A percentile compares a stretch with the other conserved stretches of the same genome.
These are phyloP conservation scores for Drosophila longiperda DNA, from an alignment of 2,888 invertebrate genomes.

Conservation along the genomic window DNA sequence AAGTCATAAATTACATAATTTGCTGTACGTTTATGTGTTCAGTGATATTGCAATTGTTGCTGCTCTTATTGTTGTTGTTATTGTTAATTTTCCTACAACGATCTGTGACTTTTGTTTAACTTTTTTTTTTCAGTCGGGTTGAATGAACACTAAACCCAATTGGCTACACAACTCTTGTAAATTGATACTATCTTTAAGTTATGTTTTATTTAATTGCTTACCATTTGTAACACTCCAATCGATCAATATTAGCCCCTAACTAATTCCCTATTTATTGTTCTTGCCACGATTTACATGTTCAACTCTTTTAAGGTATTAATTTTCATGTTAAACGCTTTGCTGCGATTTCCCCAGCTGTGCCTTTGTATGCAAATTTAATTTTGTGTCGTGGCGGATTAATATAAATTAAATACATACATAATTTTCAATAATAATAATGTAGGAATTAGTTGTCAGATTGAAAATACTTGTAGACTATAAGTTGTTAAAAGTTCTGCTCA, in stretches of 20 bases:
- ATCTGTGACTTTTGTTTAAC: conserved; percentile 48
- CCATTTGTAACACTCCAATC: conserved; percentile 38
- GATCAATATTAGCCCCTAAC: conserved; percentile 46
- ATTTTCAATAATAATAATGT: conserved; percentile 11
- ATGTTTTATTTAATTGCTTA: conserved; percentile 9
- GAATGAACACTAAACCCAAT: conserved; percentile 27
- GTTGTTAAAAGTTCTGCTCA: neutral
- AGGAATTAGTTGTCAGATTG: neutral
- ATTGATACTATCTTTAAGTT: conserved; percentile 15
- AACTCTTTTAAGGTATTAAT: conserved; percentile 55
- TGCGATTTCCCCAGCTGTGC: conserved; percentile 44
- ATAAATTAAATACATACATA: conserved; percentile 10
- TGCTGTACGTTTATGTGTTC: conserved; percentile 44
- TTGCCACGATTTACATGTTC: conserved; percentile 69
- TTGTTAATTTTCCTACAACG: neutral
- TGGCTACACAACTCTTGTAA: conserved; percentile 1
- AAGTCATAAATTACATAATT: conserved; percentile 73
- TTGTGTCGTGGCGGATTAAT: conserved; percentile 10
- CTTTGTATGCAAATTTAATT: conserved; percentile 68
- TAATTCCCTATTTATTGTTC: conserved; percentile 20
- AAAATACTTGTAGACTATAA: neutral
- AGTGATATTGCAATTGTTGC: conserved; percentile 42
- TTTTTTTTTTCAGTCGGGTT: conserved; percentile 25
- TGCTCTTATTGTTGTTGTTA: conserved; percentile 4
- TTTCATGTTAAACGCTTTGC: conserved; percentile 59